Base-by-base conservation (phyloP, 1,140 invertebrate genomes). In the Bombus superbus region DNA sequence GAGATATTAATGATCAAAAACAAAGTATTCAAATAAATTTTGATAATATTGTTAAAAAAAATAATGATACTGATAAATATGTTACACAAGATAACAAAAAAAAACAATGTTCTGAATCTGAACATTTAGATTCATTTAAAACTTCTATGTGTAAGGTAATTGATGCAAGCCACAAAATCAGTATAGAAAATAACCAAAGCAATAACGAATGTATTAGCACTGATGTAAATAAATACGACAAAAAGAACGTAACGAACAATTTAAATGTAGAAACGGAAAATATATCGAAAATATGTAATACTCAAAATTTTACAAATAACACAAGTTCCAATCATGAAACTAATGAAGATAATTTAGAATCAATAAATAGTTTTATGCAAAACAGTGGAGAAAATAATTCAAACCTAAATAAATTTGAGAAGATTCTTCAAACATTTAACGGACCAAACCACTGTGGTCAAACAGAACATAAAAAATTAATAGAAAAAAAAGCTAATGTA, bases 11-110 rank as follows among this genome's bases (percentile, higher is more conserved):
- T n/a, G 72, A 83, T n/a, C 6, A 71, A 18, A 77, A 72, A 73
- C 75, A 81, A 88, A 73, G 1, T 32, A 53, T 64, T 62, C 18
- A 40, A 28, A 32, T 22, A 1, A 78, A 82, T 42, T 42, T 32
- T 77, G 15, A 73, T 87, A 92, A 90, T 79, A 86, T 92, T 35
- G 88, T 88, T 13, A 76, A 83, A 79, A 92, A 92, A 66, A 77
- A 92, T n/a, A 92, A 38, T n/a, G 47, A 91, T 59, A 86, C 88
- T 66, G 92, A 92, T 35, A 93, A 87, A 32, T 84, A 88, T 66
- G 75, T 90, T n/a, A 71, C 42, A 1, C 72, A 84, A 76, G 85
- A 88, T 69, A 87, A 84, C 25, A 35, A 72, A 13, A 81, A 86
- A 28, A 74, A 78, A 77, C 84, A 85, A 86, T 75, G 28, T 85